phyloP scores from a whole-genome alignment of 2,797 vertebrate genomes.

The Argya squamiceps region DNA sequence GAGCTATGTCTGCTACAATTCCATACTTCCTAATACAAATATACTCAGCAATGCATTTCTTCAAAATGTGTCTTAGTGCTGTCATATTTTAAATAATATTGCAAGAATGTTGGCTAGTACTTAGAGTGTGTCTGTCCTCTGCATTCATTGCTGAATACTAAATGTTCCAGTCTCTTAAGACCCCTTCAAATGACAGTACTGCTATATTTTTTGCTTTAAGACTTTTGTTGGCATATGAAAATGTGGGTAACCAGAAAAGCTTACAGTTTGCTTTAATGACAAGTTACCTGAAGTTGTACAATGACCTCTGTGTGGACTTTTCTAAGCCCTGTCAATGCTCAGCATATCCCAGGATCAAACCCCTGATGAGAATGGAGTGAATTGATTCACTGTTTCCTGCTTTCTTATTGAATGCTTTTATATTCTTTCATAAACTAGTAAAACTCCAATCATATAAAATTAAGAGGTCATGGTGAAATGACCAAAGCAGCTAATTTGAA shows the following conservation, averaged over 20 bases:
- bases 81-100: background rate
- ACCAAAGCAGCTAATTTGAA: constrained; percentile 37
- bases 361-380: background rate
- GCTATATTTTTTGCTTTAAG: background rate
- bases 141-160: background rate
- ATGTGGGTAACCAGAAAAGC: background rate
- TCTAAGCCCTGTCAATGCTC: background rate
- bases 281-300: background rate
- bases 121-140: background rate
- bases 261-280: background rate
- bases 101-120: background rate
- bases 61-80: background rate
- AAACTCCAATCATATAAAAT: background rate
- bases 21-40: background rate
- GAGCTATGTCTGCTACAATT: background rate
- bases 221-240: background rate
- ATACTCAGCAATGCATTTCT: background rate
- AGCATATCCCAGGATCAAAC: background rate
- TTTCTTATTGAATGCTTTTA: constrained; percentile 1
- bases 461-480: constrained; percentile 9
- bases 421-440: constrained; percentile 17
- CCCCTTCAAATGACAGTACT: background rate
- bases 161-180: background rate
- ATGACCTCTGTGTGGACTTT: background rate
- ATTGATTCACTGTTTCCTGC: constrained; percentile 1